A percentile compares a stretch with the other conserved stretches of the same genome.
These are phyloP conservation scores for Drosophila atripex DNA, from an alignment of 2,888 invertebrate species.

Conservation along the genomic window DNA sequence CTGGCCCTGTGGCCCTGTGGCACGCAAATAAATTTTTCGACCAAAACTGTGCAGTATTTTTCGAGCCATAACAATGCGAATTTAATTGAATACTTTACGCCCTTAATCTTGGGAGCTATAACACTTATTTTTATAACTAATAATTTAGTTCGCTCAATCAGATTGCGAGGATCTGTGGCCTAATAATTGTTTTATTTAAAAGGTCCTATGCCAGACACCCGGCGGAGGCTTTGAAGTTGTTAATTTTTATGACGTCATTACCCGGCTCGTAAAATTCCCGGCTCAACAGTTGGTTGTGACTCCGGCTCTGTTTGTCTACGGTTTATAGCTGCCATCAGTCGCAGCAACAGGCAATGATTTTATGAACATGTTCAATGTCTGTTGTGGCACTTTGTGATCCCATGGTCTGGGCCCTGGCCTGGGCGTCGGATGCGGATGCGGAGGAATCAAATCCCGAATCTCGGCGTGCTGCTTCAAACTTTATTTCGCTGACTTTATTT, in stretches of 20 bases:
- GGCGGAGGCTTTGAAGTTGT: conserved; percentile 72
- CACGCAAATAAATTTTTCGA: conserved; percentile 50
- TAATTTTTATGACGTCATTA: conserved; percentile 84
- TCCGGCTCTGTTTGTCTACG: conserved; percentile 24
- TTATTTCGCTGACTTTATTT: conserved; percentile 73
- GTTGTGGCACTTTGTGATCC: conserved; percentile 16
- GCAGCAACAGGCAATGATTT: conserved; percentile 71
- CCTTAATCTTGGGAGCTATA: conserved; percentile 6
- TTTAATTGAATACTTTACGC: conserved; percentile 55
- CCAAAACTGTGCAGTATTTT: conserved; percentile 29
- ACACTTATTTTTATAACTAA: conserved; percentile 1
- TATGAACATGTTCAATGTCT: conserved; percentile 68
- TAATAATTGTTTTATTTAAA: conserved; percentile 53
- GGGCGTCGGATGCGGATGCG: conserved; percentile 10
- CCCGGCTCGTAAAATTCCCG: conserved; percentile 82
- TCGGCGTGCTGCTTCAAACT: conserved; percentile 53
- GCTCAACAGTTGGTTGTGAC: conserved; percentile 81
- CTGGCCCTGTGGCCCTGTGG: conserved; percentile 50
- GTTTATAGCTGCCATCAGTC: conserved; percentile 33
- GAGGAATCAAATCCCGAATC: conserved; percentile 53
- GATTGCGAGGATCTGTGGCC: conserved; percentile 38
- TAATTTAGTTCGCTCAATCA: conserved; percentile 4
- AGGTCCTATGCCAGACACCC: conserved; percentile 11
- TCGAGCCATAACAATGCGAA: conserved; percentile 49
- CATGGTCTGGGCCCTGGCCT: not conserved